Percentiles rank a stretch among this genome's conserved stretches.
These are phyloP conservation scores for Ctenoplectra terminalis DNA, from an alignment of 1,140 invertebrate genomes.

Conservation along the genomic window DNA sequence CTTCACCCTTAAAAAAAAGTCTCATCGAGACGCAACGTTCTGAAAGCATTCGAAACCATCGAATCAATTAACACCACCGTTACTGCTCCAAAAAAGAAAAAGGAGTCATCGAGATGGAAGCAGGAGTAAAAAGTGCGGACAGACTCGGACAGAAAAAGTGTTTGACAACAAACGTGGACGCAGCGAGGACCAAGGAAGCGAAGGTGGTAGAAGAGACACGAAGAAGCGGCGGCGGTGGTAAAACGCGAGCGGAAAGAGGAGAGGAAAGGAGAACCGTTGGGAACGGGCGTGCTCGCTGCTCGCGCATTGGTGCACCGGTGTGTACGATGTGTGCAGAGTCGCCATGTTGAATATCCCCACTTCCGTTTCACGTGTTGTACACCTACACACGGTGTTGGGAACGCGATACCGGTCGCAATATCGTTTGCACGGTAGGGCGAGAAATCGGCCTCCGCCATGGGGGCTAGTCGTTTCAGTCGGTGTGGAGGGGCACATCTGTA, in stretches of 20 bases:
- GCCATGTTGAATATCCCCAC: constrained; percentile 80
- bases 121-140: background rate
- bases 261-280: constrained; percentile 71
- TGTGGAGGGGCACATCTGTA: background rate
- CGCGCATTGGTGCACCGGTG: constrained; percentile 78
- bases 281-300: constrained; percentile 78
- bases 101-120: background rate
- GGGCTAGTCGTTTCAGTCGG: background rate
- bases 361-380: constrained; percentile 67
- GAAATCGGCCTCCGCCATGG: constrained; percentile 62
- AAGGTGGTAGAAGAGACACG: constrained; percentile 52
- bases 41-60: too few species aligned
- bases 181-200: constrained; percentile 10
- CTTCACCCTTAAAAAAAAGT: too few species aligned
- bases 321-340: constrained; percentile 78
- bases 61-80: too few species aligned
- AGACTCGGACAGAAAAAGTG: background rate
- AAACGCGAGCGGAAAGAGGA: constrained; percentile 49
- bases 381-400: constrained; percentile 76
- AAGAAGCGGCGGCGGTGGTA: constrained; percentile 26
- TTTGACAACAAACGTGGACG: constrained; percentile 31
- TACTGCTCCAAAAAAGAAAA: background rate
- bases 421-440: constrained; percentile 59
- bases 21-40: too few species aligned
- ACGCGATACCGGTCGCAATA: constrained; percentile 55